Percentiles rank a stretch among this genome's conserved stretches.
phyloP scores from a whole-genome alignment of 2,888 invertebrate species.

The Eilema depressum region DNA sequence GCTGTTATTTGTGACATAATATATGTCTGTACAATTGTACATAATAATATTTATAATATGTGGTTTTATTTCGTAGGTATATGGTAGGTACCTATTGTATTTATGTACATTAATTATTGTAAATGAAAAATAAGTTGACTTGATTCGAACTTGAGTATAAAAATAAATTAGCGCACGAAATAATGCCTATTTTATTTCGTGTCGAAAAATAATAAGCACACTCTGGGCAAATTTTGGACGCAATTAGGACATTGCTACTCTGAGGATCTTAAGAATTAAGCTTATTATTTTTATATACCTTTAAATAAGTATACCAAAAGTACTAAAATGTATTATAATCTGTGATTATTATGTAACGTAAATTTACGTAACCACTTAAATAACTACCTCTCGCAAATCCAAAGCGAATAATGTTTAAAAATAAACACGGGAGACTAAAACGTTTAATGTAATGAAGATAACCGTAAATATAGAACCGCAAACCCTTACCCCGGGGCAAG shows the following conservation, averaged over 20 bases:
- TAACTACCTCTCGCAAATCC: constrained; percentile 37
- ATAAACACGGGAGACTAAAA: constrained; percentile 63
- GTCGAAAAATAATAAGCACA: no score
- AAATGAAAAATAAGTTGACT: not conserved
- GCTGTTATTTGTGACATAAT: not conserved
- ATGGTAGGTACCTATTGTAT: not conserved
- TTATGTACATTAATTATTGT: not conserved
- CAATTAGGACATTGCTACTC: no score
- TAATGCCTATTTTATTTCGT: no score
- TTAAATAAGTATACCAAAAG: not conserved
- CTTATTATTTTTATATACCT: no score
- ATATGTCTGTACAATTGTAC: not conserved
- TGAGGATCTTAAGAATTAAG: no score
- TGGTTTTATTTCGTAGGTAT: not conserved
- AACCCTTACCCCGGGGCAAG: constrained; percentile 58
- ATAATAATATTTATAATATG: not conserved
- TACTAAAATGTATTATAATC: not conserved
- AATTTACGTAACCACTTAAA: constrained; percentile 40
- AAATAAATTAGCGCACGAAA: no score
- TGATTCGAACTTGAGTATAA: no score
- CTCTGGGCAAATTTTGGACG: no score
- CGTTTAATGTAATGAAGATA: constrained; percentile 80
- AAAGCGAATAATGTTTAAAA: constrained; percentile 59
- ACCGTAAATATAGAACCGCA: constrained; percentile 72
- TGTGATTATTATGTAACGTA: not conserved